Evolutionary conservation across 2,888 invertebrate species (phyloP), one percentile per base, ranked within the genome.

Genomic region (Sarcophaga rosellei): DNA sequence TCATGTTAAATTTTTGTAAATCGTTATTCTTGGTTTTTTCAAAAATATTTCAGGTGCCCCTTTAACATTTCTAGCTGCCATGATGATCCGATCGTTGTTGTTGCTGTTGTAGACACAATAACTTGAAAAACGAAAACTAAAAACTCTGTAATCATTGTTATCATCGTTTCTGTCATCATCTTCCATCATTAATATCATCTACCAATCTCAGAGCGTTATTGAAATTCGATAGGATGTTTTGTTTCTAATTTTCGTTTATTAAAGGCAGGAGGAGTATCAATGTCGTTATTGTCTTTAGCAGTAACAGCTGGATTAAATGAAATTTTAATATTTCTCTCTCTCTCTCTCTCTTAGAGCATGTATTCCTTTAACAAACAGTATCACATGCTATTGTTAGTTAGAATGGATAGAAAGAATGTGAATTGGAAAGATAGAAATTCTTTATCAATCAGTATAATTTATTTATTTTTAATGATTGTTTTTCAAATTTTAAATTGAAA

Each of bases 171-270:
- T 35, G 35, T 35, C 35, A 35, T 35, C 35, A 35, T 1, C 8
- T 10, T 2, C 35, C 35, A 35, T 35, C 35, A 35, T 35, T 35
- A 35, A 35, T 10, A 35, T 35, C 10, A 35, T 35, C 8, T 6
- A 35, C 35, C 35, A 66, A 66, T 77, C 45, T 61, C 61, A 68
- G 45, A 68, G 45, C 61, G 78, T 53, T 78, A 78, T 78, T 70
- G 78, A 78, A 78, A 78, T 78, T 62, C 70, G 47, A 78, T 78
- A 78, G 47, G 63, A 47, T 25, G 17, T 62, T 70, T 15, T 44
- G 63, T 61, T 62, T 62, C 11, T 2, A 2, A 17, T 4, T 12
- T 75, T 20, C 17, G 1, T 47, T 62, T 47, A 23, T 47, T 74
- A 23, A 61, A 59, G 61, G n/a, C n/a, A n/a, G 62, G 21, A 73